These are phyloP conservation scores for Homarus gammarus DNA, from an alignment of 2,888 invertebrate genomes.

Conservation along the genomic window DNA sequence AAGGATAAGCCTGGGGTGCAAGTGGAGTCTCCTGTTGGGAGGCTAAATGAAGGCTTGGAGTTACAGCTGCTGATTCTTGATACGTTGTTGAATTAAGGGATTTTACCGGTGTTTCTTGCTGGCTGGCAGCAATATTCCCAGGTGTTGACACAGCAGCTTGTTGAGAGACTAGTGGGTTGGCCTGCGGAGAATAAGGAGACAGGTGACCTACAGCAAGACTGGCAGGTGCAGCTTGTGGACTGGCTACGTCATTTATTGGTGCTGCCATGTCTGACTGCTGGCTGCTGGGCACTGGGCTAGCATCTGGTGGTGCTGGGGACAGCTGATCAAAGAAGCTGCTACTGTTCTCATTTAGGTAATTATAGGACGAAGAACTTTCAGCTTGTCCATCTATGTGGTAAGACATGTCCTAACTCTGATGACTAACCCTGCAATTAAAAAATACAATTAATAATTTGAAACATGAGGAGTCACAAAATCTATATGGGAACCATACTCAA, in stretches of 20 bases:
- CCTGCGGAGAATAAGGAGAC: conserved; percentile 11
- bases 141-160: background rate
- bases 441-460: background rate
- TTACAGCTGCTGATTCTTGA: background rate
- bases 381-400: conserved; percentile 14
- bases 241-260: conserved; percentile 25
- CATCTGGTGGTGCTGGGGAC: conserved; percentile 34
- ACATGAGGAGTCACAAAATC: too few species aligned
- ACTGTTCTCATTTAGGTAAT: conserved; percentile 32
- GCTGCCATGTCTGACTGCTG: conserved; percentile 25
- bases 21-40: conserved; percentile 9
- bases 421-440: conserved; percentile 35
- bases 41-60: background rate
- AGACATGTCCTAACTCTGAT: conserved; percentile 48
- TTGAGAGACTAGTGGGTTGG: conserved; percentile 7
- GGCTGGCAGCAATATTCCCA: background rate
- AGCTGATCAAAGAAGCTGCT: conserved; percentile 63
- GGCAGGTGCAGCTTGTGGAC: conserved; percentile 11
- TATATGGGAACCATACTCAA: too few species aligned
- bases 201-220: conserved; percentile 19
- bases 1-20: conserved; percentile 26
- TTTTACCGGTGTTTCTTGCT: background rate
- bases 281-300: background rate
- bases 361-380: conserved; percentile 2
- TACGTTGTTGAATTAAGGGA: background rate